Base-by-base conservation (phyloP, 2,888 invertebrate genomes). In the Chrysopilus asiliformis region DNA sequence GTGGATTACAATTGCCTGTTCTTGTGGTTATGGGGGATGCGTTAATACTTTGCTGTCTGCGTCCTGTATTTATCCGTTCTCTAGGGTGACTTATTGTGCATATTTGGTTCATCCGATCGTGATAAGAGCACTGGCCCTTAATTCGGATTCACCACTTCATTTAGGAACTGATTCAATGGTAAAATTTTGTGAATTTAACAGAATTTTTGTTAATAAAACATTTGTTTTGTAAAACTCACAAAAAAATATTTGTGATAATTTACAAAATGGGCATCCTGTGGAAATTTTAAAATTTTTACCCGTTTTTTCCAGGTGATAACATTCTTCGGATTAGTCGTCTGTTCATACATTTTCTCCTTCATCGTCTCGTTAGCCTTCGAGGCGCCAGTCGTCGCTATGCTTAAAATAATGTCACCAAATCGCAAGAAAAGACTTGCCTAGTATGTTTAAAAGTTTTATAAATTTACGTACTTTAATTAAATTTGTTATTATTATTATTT, bases 1-100 rank as follows among this genome's bases (percentile, higher is more conserved):
- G 2, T 87, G 86, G 86, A 76, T 87, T 51, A 81, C 86, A 38
- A 66, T 86, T 33, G 86, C 86, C 5, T 87, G 86, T 55, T 79
- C 81, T 17, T 81, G 83, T 3, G 87, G 86, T 32, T 73, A 85
- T 53, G 85, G 85, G 61, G 85, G 85, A 72, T 71, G 76, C 59
- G 71, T 84, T 27, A 78, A 79, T 34, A 68, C 69, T 22, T 63
- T 86, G 50, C 67, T 87, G 10, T 79, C 85, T 2, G 74, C 82
- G 18, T 77, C 83, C 7, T 70, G 79, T 41, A 65, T 86, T 38
- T 86, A 86, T 63, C 86, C 86, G 39, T 79, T 86, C 64, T 86
- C 85, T 36, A 68, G 86, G 46, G 81, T 86, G 12, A 87, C 86
- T 29, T 87, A 87, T 61, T 87, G 86, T 58, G 81, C 85, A 1